phyloP scores from a whole-genome alignment of 2,888 invertebrate genomes.

The Auanema sp. region DNA sequence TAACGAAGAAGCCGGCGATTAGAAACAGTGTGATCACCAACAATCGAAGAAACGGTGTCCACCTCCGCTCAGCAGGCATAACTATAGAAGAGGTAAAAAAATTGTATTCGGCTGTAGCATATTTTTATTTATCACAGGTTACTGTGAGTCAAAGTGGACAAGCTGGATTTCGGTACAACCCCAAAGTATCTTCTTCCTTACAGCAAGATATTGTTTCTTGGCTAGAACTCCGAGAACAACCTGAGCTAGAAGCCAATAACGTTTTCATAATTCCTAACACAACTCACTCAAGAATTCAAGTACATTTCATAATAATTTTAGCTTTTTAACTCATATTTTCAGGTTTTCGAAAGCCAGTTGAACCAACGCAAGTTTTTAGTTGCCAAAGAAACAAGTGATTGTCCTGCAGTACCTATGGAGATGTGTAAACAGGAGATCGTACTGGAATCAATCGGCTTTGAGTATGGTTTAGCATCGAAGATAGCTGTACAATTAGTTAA shows the following conservation, averaged over 20 bases:
- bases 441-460: conserved; percentile 51
- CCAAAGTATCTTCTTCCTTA: conserved; percentile 69
- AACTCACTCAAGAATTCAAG: conserved; percentile 18
- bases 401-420: conserved; percentile 49
- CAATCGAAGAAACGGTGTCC: conserved; percentile 74
- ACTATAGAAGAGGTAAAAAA: conserved; percentile 70
- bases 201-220: conserved; percentile 90
- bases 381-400: conserved; percentile 48
- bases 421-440: conserved; percentile 52
- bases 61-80: conserved; percentile 63
- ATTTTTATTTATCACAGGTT: conserved; percentile 36
- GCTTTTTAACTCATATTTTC: conserved; percentile 16
- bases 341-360: conserved; percentile 55
- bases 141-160: conserved; percentile 74
- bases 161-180: conserved; percentile 89
- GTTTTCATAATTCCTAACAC: conserved; percentile 36
- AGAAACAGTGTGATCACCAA: conserved; percentile 40
- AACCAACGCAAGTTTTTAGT: conserved; percentile 61
- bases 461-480: conserved; percentile 57
- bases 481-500: conserved; percentile 73
- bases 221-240: conserved; percentile 66
- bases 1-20: conserved; percentile 74
- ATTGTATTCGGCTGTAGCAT: background rate
- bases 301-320: background rate
- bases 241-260: conserved; percentile 56